These are phyloP conservation scores for Acrocephalus scirpaceus DNA, from an alignment of 2,797 vertebrate species.

Conservation along the genomic window DNA sequence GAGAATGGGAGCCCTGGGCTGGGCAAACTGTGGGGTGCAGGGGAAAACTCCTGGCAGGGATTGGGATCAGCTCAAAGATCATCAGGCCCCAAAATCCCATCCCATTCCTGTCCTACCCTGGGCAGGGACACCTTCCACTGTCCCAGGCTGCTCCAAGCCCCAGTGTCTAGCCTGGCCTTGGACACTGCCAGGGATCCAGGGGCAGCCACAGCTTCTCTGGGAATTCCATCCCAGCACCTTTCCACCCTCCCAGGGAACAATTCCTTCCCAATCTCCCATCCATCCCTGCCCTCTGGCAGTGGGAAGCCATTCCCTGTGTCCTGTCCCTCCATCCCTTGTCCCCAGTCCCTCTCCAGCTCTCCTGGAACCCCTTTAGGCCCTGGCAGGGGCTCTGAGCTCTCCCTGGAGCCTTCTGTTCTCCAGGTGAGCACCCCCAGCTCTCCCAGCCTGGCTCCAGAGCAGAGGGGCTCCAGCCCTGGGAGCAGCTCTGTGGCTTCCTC, in stretches of 20 bases:
- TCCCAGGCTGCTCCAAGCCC: background rate
- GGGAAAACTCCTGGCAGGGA: background rate
- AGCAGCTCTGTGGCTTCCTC: accelerated
- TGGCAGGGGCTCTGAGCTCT: background rate
- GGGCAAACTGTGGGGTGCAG: background rate
- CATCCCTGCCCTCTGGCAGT: background rate
- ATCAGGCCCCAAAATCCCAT: background rate
- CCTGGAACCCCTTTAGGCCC: background rate
- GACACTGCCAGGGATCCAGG: background rate
- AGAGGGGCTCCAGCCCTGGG: background rate
- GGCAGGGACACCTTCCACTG: background rate
- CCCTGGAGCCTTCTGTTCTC: background rate
- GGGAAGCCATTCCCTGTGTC: background rate
- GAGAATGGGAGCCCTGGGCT: accelerated
- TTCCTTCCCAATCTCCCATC: background rate
- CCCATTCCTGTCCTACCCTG: background rate
- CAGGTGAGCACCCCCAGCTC: background rate
- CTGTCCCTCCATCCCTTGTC: background rate
- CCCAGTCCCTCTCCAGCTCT: background rate
- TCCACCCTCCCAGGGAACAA: background rate
- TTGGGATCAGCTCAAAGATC: background rate
- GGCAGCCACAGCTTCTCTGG: too few relatives aligned
- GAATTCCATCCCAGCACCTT: background rate
- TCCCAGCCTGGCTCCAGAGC: background rate
- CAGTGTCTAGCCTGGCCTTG: background rate